Evolutionary conservation across 1,140 invertebrate species (phyloP), one percentile per base, ranked within the genome.

Genomic region (Orchesella cincta): DNA sequence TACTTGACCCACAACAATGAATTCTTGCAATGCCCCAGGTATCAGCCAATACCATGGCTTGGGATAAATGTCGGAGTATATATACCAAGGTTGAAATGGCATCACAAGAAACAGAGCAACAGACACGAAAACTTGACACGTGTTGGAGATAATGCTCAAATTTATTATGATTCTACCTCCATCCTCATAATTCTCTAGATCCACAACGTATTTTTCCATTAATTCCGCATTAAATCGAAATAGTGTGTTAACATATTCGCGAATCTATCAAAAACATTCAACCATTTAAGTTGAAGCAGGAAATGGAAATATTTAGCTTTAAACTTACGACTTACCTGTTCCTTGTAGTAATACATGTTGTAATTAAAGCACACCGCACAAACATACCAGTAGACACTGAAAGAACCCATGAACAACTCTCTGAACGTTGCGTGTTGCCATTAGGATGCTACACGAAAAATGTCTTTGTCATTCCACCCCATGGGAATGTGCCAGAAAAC

Each of bases 381-480:
- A 57, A 74, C 26, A 20, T 77, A 77, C 76, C 76, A 77, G 28
- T 74, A 74, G 20, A 73, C 51, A 46, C 57, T 77, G 14, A 77
- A 12, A 14, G 72, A 77, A 23, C n/a, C 36, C 72, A 74, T 73
- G 54, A 77, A 77, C 14, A 77, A 34, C 18, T 64, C 34, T 76
- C 76, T 73, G 76, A 73, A 77, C 2, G 71, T 54, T 31, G 34
- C 23, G 62, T 31, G 29, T 2, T 67, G 26, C 62, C 26, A 8
- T 67, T 67, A 26, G 0, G 73, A 16, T 2, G 39, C 72, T 1
- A 77, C 51, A 5, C 35, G 34, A n/a, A n/a, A 26, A n/a, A n/a
- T 77, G 20, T 73, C 46, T 16, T 18, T 20, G 33, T 77, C 73
- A 46, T 39, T 74, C 26, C 51, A 20, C 76, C 76, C 73, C 73